A percentile compares a stretch with the other conserved stretches of the same genome.
Evolutionary conservation across 2,797 vertebrate genomes (phyloP).

Genomic region (Parambassis ranga): DNA sequence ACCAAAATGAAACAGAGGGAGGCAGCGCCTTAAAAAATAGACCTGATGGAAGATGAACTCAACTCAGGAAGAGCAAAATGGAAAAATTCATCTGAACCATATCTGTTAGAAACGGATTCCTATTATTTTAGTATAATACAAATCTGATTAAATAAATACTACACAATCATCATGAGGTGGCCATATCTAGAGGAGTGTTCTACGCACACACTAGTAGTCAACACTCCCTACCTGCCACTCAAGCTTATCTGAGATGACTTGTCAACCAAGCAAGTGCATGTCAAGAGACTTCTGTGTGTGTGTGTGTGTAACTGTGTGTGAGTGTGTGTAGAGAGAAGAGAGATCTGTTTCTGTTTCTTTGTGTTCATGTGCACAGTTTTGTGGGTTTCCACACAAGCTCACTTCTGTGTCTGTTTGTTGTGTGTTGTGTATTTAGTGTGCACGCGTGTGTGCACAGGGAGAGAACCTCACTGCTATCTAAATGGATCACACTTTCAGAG

Average conservation of each 20-base stretch:
- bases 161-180: slow-evolving; percentile 57
- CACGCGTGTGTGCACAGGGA: slow-evolving; percentile 9
- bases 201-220: slow-evolving; percentile 68
- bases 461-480: slow-evolving; percentile 74
- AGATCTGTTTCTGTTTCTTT: slow-evolving; percentile 53
- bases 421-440: slow-evolving; percentile 28
- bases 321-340: slow-evolving; percentile 8
- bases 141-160: slow-evolving; percentile 55
- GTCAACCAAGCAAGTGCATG: slow-evolving; percentile 73
- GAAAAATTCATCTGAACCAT: background rate
- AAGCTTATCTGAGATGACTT: slow-evolving; percentile 81
- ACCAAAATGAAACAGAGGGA: slow-evolving; percentile 45
- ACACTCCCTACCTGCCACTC: slow-evolving; percentile 80
- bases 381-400: slow-evolving; percentile 23
- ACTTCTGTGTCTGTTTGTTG: slow-evolving; percentile 26
- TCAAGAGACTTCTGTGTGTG: slow-evolving; percentile 56
- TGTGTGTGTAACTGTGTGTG: slow-evolving; percentile 23
- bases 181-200: slow-evolving; percentile 50
- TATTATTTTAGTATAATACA: slow-evolving; percentile 52
- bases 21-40: background rate
- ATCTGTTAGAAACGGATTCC: slow-evolving; percentile 25
- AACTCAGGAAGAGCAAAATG: background rate
- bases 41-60: slow-evolving; percentile 5
- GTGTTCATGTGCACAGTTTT: slow-evolving; percentile 12
- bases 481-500: slow-evolving; percentile 83